Conservation (phyloP, 2,797 vertebrate species). For the Gastrophryne carolinensis region DNA sequence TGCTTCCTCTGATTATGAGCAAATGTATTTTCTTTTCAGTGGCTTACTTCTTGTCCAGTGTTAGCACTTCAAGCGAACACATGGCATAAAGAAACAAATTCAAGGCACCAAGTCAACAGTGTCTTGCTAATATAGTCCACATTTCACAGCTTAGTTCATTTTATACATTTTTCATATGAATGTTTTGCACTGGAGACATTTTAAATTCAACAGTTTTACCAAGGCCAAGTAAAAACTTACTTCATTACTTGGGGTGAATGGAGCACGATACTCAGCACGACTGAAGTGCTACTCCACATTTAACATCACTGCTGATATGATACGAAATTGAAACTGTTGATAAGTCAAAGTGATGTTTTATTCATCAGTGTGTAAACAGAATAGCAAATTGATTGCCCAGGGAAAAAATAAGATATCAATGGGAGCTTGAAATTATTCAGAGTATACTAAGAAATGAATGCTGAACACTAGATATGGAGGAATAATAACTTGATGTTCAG, state of each 20-base stretch:
- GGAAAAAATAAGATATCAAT: background rate
- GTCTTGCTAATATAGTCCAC: background rate
- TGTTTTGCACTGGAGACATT: constrained; percentile 1
- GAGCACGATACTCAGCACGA: background rate
- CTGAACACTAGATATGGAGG: background rate
- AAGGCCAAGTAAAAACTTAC: constrained; percentile 2
- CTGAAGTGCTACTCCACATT: constrained; percentile 26
- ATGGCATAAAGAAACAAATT: background rate
- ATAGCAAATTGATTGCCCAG: constrained; percentile 10
- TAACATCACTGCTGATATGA: constrained; percentile 20
- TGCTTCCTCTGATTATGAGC: background rate
- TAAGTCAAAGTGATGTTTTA: constrained; percentile 37
- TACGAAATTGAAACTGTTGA: constrained; percentile 16
- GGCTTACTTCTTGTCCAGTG: background rate
- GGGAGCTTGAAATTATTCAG: background rate
- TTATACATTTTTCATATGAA: constrained; percentile 21
- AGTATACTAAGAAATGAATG: background rate
- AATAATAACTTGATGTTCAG: background rate
- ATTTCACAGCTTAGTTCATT: background rate
- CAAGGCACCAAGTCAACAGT: background rate
- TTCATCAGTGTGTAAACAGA: constrained; percentile 32
- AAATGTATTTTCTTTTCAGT: background rate
- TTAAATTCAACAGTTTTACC: constrained; percentile 19
- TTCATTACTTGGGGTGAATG: constrained; percentile 32
- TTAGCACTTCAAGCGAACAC: background rate